Evolutionary conservation across 2,888 invertebrate genomes (phyloP).

Genomic region (Chalcosyrphus nemorum): DNA sequence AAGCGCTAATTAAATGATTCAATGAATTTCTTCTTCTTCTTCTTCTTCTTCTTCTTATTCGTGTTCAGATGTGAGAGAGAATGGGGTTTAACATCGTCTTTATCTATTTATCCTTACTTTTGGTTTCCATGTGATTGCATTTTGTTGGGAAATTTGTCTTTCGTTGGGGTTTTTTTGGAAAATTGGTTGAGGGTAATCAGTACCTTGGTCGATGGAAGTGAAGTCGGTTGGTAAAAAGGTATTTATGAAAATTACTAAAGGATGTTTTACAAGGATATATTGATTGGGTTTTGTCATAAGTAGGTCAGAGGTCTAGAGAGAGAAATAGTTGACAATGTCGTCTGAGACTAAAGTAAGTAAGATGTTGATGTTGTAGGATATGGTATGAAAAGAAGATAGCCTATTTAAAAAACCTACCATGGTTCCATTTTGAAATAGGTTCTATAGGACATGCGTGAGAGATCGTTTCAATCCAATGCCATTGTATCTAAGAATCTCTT

Average conservation of each 20-base stretch:
- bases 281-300: background rate
- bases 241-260: background rate
- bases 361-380: too few relatives aligned
- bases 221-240: background rate
- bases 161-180: background rate
- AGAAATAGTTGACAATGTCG: too few relatives aligned
- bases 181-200: background rate
- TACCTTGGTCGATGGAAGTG: background rate
- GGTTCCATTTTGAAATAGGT: too few relatives aligned
- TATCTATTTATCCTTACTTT: slow-evolving; percentile 9
- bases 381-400: too few relatives aligned
- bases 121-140: slow-evolving; percentile 4
- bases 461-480: too few relatives aligned
- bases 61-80: background rate
- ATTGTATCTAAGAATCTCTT: too few relatives aligned
- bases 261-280: background rate
- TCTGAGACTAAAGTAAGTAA: too few relatives aligned
- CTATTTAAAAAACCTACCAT: too few relatives aligned
- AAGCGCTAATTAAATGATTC: slow-evolving; percentile 82
- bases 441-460: too few relatives aligned
- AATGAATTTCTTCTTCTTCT: slow-evolving; percentile 77
- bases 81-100: slow-evolving; percentile 12
- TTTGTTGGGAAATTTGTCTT: slow-evolving; percentile 12
- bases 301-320: background rate
- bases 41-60: too few relatives aligned